Evolutionary conservation across 1,140 invertebrate genomes (phyloP), one percentile per base, ranked within the genome.

Genomic region (Pseudomyrmex sp.): DNA sequence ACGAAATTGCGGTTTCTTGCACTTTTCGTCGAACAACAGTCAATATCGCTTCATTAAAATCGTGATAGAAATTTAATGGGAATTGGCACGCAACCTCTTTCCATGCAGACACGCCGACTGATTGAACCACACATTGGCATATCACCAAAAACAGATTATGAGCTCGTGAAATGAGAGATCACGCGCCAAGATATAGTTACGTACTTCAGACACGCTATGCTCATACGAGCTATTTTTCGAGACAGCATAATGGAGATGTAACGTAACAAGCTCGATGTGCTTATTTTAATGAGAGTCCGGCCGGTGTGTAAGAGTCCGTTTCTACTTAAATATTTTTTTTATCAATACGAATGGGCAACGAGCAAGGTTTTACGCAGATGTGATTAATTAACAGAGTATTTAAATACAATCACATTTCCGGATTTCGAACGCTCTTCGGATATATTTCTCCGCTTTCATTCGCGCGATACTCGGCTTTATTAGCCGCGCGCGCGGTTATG

Each of bases 251-350:
- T 59, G 69, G 56, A 83, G 82, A 84, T 56, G 59, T 62, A 65
- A 62, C 82, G 65, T 82, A 87, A 87, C 46, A 44, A 46, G 68
- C 56, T 46, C 56, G 54, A 74, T 84, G 75, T 77, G 56, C 76
- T 88, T 87, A 88, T 88, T 88, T 88, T 82, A 88, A 88, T 82
- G 83, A 82, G 61, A 65, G 65, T 61, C 59, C 72, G 62, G 20
- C 20, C 65, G 4, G 72, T 70, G 52, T 59, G 48, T 58, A 80
- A 84, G 73, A 84, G 74, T 87, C 82, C 56, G 44, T 69, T 70
- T 80, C 66, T 48, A 72, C 66, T 80, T 72, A 54, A 59, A 59
- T 23, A 70, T 79, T 26, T 76, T 66, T 66, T 26, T 54, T 15
- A 80, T 70, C 12, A 48, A 50, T 72, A 80, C 2, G 23, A 61